phyloP scores from a whole-genome alignment of 1,140 invertebrate species.

The Elysia chlorotica region DNA sequence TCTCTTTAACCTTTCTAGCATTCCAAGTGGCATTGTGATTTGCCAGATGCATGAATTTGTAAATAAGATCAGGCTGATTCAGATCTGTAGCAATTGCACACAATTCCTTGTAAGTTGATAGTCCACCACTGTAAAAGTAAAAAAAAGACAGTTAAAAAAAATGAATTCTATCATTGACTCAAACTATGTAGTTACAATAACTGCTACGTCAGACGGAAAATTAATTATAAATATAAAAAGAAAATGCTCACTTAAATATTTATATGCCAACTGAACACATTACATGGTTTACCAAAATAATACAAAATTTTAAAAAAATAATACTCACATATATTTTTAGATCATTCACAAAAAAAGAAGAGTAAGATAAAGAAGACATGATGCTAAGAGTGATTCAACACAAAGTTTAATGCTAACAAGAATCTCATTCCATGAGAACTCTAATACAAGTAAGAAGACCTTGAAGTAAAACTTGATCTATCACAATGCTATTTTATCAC shows the following conservation, averaged over 20 bases:
- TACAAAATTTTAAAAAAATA: no score
- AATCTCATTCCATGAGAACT: no score
- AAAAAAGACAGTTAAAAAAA: neutral
- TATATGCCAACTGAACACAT: neutral
- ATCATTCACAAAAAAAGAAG: no score
- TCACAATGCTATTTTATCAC: no score
- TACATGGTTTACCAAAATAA: no score
- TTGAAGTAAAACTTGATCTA: no score
- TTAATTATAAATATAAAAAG: neutral
- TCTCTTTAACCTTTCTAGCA: conserved; percentile 75
- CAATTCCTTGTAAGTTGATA: conserved; percentile 92
- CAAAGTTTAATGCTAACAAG: no score
- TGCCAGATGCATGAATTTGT: conserved; percentile 93
- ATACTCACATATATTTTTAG: no score
- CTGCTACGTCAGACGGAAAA: neutral
- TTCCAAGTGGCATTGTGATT: conserved; percentile 94
- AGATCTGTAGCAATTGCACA: conserved; percentile 90
- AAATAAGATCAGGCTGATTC: conserved; percentile 92
- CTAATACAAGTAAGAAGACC: no score
- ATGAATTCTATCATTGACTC: neutral
- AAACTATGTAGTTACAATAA: neutral
- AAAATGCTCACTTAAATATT: neutral
- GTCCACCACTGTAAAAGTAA: conserved; percentile 69
- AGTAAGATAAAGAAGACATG: no score
- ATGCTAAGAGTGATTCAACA: no score